Percentiles rank a stretch among this genome's conserved stretches.
These are phyloP conservation scores for Haemorhous mexicanus DNA, from an alignment of 2,113 vertebrate species.

Conservation along the genomic window DNA sequence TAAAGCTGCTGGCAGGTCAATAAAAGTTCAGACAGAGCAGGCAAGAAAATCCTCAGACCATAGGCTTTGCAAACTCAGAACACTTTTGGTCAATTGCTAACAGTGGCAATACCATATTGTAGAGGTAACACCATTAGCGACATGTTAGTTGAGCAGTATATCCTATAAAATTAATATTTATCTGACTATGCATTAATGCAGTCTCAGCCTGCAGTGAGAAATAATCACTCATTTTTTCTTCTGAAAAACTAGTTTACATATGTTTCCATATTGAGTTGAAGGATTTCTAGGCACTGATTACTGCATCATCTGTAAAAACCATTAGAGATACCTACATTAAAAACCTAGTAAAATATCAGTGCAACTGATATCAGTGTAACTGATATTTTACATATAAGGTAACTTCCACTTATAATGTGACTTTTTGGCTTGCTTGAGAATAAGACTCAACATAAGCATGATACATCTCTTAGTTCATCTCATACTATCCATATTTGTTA, in stretches of 20 bases:
- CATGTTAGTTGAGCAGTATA: neutral
- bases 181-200: neutral
- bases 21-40: neutral
- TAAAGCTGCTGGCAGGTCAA: neutral
- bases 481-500: neutral
- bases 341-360: neutral
- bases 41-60: neutral
- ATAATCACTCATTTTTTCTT: neutral
- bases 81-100: neutral
- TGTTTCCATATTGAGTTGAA: neutral
- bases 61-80: neutral
- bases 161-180: neutral
- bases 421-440: neutral
- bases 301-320: neutral
- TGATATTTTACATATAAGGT: no score
- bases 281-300: neutral
- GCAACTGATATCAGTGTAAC: neutral
- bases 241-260: neutral
- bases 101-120: neutral
- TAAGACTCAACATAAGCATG: neutral
- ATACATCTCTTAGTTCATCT: neutral
- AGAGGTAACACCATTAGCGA: neutral
- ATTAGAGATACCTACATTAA: neutral
- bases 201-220: neutral
- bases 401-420: neutral